Percentiles rank a stretch among this genome's conserved stretches.
These are phyloP conservation scores for Dissostichus mawsoni DNA, from an alignment of 2,113 vertebrate genomes.

Conservation along the genomic window DNA sequence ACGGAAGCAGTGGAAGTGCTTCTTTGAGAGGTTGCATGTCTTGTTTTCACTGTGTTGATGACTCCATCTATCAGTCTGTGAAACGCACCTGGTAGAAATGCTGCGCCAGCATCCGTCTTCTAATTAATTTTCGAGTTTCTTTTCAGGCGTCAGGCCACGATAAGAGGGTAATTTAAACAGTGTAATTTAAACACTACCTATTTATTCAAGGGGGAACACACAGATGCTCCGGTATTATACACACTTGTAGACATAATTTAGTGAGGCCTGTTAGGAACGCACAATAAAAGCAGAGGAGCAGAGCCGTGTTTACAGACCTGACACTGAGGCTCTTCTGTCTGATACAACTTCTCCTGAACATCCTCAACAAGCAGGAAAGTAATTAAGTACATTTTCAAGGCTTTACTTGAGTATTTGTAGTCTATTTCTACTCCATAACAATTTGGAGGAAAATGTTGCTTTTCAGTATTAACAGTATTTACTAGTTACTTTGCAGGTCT, in stretches of 20 bases:
- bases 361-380: background rate
- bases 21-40: slow-evolving; percentile 31
- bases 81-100: slow-evolving; percentile 78
- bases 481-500: too few relatives aligned
- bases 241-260: slow-evolving; percentile 91
- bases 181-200: slow-evolving; percentile 81
- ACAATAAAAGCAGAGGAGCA: slow-evolving; percentile 81
- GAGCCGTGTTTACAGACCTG: slow-evolving; percentile 66
- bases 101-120: slow-evolving; percentile 77
- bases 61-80: slow-evolving; percentile 55
- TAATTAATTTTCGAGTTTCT: slow-evolving; percentile 70
- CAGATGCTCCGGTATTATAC: slow-evolving; percentile 86
- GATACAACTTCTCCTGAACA: slow-evolving; percentile 30
- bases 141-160: slow-evolving; percentile 52
- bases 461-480: too few relatives aligned
- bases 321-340: slow-evolving; percentile 36
- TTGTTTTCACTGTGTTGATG: slow-evolving; percentile 56
- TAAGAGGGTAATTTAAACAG: slow-evolving; percentile 86
- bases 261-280: slow-evolving; percentile 83
- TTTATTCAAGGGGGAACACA: slow-evolving; percentile 89
- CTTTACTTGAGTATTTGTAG: too few relatives aligned
- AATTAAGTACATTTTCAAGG: too few relatives aligned
- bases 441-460: too few relatives aligned
- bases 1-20: slow-evolving; percentile 1
- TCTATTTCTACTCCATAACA: too few relatives aligned